Evolutionary conservation across 2,797 vertebrate genomes (phyloP).

Genomic region (Onychomys arenicola): DNA sequence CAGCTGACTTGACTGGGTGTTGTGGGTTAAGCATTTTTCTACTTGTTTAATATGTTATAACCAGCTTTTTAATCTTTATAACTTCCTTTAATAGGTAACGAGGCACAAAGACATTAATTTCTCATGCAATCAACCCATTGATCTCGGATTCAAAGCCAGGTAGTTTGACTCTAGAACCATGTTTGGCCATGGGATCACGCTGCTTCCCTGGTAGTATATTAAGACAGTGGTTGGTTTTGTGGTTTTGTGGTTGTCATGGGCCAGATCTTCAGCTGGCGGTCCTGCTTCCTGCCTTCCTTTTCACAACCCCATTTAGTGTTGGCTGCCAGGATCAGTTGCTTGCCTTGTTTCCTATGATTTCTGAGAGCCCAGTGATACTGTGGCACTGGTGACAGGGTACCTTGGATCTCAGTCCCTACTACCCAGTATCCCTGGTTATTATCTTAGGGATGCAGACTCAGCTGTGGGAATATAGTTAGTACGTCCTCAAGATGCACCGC

Average conservation of each 20-base stretch:
- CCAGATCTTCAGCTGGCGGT: neutral
- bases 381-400: neutral
- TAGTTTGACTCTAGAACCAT: neutral
- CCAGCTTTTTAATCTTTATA: neutral
- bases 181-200: neutral
- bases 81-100: neutral
- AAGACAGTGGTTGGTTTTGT: no score
- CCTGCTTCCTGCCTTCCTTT: neutral
- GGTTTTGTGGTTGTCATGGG: neutral
- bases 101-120: neutral
- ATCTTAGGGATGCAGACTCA: neutral
- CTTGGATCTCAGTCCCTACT: neutral
- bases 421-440: neutral
- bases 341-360: neutral
- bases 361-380: neutral
- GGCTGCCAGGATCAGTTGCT: neutral
- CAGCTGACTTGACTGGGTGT: neutral
- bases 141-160: constrained; percentile 6
- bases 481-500: neutral
- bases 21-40: neutral
- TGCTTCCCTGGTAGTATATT: neutral
- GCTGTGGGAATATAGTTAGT: neutral
- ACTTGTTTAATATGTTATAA: neutral
- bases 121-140: neutral
- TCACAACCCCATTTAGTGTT: neutral